Conservation (phyloP, 2,888 invertebrate species). For the Epistrophella euchroma region DNA sequence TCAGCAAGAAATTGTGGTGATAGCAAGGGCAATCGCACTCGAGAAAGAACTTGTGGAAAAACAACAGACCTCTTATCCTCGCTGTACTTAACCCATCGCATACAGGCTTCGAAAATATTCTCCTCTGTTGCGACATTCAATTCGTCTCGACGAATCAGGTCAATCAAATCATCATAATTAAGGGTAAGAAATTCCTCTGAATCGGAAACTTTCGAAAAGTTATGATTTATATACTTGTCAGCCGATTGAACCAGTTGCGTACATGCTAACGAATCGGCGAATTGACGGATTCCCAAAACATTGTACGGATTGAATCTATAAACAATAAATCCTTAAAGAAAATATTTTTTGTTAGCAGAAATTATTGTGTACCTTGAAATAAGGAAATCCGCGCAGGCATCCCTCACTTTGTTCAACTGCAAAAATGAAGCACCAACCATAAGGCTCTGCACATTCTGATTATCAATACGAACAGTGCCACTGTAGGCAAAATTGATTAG, state of each 20-base stretch:
- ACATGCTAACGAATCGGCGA: slow-evolving; percentile 92
- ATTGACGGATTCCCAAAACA: slow-evolving; percentile 91
- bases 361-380: slow-evolving; percentile 86
- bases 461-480: slow-evolving; percentile 90
- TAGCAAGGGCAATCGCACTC: slow-evolving; percentile 91
- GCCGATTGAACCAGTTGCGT: slow-evolving; percentile 88
- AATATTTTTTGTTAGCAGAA: neutral
- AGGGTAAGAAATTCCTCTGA: slow-evolving; percentile 90
- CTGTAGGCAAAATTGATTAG: slow-evolving; percentile 94
- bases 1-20: slow-evolving; percentile 93
- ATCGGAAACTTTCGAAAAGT: slow-evolving; percentile 90
- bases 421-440: slow-evolving; percentile 94
- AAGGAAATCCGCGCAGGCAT: slow-evolving; percentile 93
- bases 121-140: slow-evolving; percentile 91
- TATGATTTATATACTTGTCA: slow-evolving; percentile 91
- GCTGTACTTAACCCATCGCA: slow-evolving; percentile 91
- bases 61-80: slow-evolving; percentile 85
- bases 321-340: slow-evolving; percentile 59
- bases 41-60: slow-evolving; percentile 89
- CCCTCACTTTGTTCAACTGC: slow-evolving; percentile 90
- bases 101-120: slow-evolving; percentile 92
- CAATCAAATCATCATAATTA: slow-evolving; percentile 86
- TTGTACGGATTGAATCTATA: slow-evolving; percentile 90
- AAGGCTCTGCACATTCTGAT: slow-evolving; percentile 92
- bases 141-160: slow-evolving; percentile 90